Base-by-base conservation (phyloP, 2,113 vertebrate genomes). In the Hylia prasina region DNA sequence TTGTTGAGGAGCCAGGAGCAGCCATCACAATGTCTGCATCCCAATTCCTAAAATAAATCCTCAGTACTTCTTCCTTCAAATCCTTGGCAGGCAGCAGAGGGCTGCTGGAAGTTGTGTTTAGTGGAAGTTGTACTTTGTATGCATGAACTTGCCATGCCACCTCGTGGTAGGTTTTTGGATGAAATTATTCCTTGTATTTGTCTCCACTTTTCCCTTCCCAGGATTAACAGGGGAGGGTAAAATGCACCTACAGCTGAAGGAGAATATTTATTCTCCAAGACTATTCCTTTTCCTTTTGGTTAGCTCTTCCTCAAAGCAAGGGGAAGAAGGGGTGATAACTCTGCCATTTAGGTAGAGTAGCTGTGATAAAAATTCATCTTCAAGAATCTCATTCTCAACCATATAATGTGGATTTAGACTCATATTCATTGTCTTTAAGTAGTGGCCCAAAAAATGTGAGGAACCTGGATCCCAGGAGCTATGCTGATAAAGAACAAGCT, bases 141-240 rank as follows among this genome's bases (percentile, higher is more conserved):
- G 12, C 20, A 0, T 45, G 87, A 71, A 2, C 30, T 16, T 10
- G 39, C 8, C 17, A 0, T 42, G 83, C 91, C 76, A 77, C 33
- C 89, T 94, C 56, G 79, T 94, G 94, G 86, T 14, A 51, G 48
- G 24, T 23, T 6, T 79, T 42, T 3, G 44, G 5, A 53, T 86
- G 1, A 56, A 56, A 27, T n/a, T 1, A 25, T 20, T 79, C 61
- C 40, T 51, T 10, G 1, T 12, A 4, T 1, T 18, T 3, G 20
- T 23, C 19, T 90, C 63, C 58, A 9, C n/a, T 82, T 51, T 20
- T 35, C 21, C 13, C 33, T 72, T 72, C 40, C 44, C 48, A 37
- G 6, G 22, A 39, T n/a, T 24, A n/a, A 39, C 16, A 68, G 27
- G 23, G 31, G 24, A 76, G 9, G 17, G 8, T 56, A 27, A 68